These are phyloP conservation scores for Rattus rattus DNA, from an alignment of 2,113 vertebrate genomes.

Conservation along the genomic window DNA sequence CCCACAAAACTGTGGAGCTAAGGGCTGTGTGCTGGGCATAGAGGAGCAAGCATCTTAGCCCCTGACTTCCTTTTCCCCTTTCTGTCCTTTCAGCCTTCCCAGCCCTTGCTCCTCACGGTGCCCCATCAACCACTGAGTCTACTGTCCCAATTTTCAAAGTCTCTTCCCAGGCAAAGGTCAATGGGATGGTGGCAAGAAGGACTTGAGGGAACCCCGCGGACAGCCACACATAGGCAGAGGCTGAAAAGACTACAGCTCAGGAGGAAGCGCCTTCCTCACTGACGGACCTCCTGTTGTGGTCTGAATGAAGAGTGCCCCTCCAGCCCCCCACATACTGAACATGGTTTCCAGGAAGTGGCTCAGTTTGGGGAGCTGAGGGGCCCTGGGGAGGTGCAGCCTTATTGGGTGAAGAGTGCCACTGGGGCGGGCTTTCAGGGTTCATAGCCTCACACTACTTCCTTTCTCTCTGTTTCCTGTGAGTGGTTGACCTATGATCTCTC, in stretches of 20 bases:
- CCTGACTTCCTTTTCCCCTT: background rate
- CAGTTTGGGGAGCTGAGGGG: background rate
- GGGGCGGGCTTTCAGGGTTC: background rate
- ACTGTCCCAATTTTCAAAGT: background rate
- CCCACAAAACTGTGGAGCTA: background rate
- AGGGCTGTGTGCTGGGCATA: background rate
- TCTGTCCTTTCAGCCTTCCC: background rate
- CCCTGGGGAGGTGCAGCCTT: background rate
- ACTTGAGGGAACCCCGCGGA: accelerated
- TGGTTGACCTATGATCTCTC: background rate
- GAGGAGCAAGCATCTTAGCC: background rate
- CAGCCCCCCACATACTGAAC: background rate
- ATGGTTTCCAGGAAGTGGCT: background rate
- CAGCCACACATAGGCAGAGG: background rate
- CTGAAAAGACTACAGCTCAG: background rate
- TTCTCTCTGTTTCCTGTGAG: background rate
- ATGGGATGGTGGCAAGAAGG: background rate
- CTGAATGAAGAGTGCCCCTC: background rate
- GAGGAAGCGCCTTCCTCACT: background rate
- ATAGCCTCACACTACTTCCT: background rate
- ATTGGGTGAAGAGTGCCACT: background rate
- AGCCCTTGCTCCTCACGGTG: background rate
- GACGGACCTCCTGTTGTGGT: background rate
- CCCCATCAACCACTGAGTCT: background rate
- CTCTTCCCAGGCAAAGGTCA: constrained; percentile 25